Percentiles rank a stretch among this genome's conserved stretches.
Conservation (phyloP, 2,113 vertebrate genomes). For the Marmota monax region DNA sequence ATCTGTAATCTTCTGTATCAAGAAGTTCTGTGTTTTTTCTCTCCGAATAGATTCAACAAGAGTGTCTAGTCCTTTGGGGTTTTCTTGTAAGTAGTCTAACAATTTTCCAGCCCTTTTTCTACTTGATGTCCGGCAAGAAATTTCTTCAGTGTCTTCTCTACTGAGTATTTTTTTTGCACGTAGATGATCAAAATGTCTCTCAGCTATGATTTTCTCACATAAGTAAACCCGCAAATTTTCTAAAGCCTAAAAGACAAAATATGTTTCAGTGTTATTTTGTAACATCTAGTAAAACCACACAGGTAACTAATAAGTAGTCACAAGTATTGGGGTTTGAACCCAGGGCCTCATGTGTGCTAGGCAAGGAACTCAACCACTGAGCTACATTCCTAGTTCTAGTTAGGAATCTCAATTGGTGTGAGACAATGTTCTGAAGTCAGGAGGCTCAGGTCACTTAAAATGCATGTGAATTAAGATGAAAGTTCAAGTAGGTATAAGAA, state of each 20-base stretch:
- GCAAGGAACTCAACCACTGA: too few species aligned
- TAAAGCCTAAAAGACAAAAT: conserved; percentile 86
- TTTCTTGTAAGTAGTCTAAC: conserved; percentile 96
- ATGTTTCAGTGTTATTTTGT: conserved; percentile 32
- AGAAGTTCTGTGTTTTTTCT: conserved; percentile 94
- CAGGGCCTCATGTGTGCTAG: too few species aligned
- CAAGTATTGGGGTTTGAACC: neutral
- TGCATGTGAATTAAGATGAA: neutral
- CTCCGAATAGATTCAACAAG: conserved; percentile 95
- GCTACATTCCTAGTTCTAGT: too few species aligned
- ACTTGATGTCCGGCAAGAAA: conserved; percentile 93
- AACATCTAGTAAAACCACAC: neutral
- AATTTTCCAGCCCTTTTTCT: conserved; percentile 93
- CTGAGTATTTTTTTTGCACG: conserved; percentile 96
- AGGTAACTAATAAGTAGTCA: neutral
- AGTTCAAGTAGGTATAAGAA: neutral
- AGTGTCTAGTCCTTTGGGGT: conserved; percentile 95
- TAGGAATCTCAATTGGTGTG: neutral
- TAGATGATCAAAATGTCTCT: conserved; percentile 97
- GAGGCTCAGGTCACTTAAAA: neutral
- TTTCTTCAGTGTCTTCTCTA: conserved; percentile 96
- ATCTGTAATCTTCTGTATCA: conserved; percentile 96
- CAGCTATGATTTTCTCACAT: conserved; percentile 96
- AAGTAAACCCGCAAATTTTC: conserved; percentile 94
- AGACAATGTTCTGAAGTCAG: neutral